Evolutionary conservation across 2,113 vertebrate species (phyloP).

Genomic region (Tor tambroides): DNA sequence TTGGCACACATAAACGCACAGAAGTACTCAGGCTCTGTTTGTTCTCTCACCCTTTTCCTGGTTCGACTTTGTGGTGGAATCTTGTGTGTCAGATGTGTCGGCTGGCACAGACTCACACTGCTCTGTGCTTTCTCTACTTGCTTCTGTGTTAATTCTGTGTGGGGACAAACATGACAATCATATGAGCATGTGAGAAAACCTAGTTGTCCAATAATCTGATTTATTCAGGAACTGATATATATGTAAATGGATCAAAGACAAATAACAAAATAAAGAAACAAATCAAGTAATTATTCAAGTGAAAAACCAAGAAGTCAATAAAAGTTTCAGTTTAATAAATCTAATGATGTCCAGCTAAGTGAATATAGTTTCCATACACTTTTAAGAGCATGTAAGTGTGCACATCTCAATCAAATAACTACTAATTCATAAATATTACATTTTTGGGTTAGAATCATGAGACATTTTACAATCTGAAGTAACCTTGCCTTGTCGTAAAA

Average conservation of each 20-base stretch:
- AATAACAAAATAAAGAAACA: background rate
- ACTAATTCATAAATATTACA: background rate
- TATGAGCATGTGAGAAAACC: background rate
- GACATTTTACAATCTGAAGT: background rate
- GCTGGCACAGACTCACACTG: conserved; percentile 3
- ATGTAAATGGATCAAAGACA: background rate
- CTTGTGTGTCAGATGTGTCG: conserved; percentile 4
- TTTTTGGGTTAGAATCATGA: background rate
- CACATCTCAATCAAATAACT: background rate
- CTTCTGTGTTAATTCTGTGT: conserved; percentile 31
- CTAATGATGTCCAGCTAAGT: background rate
- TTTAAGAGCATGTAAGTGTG: background rate
- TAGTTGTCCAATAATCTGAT: background rate
- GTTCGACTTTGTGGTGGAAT: conserved; percentile 24
- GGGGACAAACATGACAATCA: conserved; percentile 14
- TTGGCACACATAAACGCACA: background rate
- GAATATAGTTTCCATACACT: background rate
- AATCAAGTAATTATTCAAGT: background rate
- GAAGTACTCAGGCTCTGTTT: conserved; percentile 5
- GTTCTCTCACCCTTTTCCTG: conserved; percentile 48
- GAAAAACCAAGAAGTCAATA: too few relatives aligned
- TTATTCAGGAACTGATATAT: background rate
- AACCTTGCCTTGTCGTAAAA: background rate
- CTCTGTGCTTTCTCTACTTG: conserved; percentile 13
- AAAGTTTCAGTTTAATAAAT: background rate